A percentile compares a stretch with the other conserved stretches of the same genome.
These are phyloP conservation scores for Noctua comes DNA, from an alignment of 2,888 invertebrate species.

Conservation along the genomic window DNA sequence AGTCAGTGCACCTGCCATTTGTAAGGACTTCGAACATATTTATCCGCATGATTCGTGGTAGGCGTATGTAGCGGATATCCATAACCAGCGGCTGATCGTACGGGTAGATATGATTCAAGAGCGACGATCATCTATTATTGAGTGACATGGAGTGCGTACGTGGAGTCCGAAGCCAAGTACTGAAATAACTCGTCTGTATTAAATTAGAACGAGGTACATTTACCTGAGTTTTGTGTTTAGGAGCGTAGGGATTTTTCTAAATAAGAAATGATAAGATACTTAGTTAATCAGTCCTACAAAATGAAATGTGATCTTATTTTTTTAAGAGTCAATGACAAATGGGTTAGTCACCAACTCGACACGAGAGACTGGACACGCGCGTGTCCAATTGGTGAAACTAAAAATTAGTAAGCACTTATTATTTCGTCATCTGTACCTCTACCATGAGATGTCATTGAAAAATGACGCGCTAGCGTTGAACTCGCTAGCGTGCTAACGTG, in stretches of 20 bases:
- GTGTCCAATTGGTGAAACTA: no score
- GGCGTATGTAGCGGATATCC: slow-evolving; percentile 37
- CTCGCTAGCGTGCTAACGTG: no score
- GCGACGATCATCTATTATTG: slow-evolving; percentile 40
- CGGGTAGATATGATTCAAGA: slow-evolving; percentile 21
- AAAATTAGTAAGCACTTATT: no score
- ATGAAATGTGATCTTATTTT: not conserved
- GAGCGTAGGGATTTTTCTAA: not conserved
- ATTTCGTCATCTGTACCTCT: no score
- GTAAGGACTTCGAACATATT: slow-evolving; percentile 9
- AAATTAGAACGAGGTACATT: slow-evolving; percentile 31
- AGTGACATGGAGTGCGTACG: slow-evolving; percentile 51
- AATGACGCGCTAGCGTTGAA: no score
- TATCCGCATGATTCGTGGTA: slow-evolving; percentile 8
- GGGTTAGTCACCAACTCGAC: no score
- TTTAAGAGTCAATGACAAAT: not conserved
- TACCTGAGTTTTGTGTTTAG: slow-evolving; percentile 41
- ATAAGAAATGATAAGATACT: slow-evolving; percentile 8
- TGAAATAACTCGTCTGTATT: slow-evolving; percentile 52
- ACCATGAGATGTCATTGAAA: no score
- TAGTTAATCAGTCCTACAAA: no score
- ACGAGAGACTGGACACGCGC: no score
- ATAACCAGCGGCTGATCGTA: slow-evolving; percentile 23
- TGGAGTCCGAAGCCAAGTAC: slow-evolving; percentile 45
- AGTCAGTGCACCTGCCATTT: slow-evolving; percentile 37